phyloP scores from a whole-genome alignment of 2,797 vertebrate species.

The Centropyge bicolor region DNA sequence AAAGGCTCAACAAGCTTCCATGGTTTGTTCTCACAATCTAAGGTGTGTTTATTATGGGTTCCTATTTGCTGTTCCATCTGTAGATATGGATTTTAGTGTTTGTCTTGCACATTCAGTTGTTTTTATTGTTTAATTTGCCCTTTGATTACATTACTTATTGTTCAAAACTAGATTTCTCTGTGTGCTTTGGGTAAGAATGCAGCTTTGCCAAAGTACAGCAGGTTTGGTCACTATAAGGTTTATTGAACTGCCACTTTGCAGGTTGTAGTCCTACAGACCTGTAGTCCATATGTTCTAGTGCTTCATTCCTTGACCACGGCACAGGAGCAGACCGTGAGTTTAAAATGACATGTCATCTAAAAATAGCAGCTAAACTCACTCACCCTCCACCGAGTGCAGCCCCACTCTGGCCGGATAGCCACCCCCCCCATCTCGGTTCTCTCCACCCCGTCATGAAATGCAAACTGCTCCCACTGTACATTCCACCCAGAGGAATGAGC shows the following conservation, averaged over 20 bases:
- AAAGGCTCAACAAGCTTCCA: constrained; percentile 17
- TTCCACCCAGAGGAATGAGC: constrained; percentile 77
- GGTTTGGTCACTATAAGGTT: background rate
- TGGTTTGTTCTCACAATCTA: constrained; percentile 10
- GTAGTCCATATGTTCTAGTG: constrained; percentile 27
- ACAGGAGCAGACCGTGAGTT: constrained; percentile 53
- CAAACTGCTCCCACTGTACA: constrained; percentile 76
- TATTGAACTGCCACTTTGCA: background rate
- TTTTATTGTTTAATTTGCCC: constrained; percentile 18
- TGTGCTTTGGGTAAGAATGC: constrained; percentile 8
- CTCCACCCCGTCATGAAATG: constrained; percentile 80
- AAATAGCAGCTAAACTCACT: constrained; percentile 81
- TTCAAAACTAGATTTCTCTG: constrained; percentile 30
- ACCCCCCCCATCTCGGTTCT: constrained; percentile 43
- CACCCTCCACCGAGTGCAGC: constrained; percentile 64
- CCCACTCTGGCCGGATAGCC: constrained; percentile 64
- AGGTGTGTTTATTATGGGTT: constrained; percentile 33
- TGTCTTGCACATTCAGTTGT: constrained; percentile 4
- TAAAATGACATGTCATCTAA: constrained; percentile 74
- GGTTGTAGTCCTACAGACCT: constrained; percentile 11
- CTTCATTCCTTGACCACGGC: constrained; percentile 50
- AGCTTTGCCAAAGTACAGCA: background rate
- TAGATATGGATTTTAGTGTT: constrained; percentile 32
- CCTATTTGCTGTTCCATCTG: constrained; percentile 13
- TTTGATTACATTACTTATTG: constrained; percentile 3